phyloP scores from a whole-genome alignment of 2,888 invertebrate species.

The Conomelus anceps region DNA sequence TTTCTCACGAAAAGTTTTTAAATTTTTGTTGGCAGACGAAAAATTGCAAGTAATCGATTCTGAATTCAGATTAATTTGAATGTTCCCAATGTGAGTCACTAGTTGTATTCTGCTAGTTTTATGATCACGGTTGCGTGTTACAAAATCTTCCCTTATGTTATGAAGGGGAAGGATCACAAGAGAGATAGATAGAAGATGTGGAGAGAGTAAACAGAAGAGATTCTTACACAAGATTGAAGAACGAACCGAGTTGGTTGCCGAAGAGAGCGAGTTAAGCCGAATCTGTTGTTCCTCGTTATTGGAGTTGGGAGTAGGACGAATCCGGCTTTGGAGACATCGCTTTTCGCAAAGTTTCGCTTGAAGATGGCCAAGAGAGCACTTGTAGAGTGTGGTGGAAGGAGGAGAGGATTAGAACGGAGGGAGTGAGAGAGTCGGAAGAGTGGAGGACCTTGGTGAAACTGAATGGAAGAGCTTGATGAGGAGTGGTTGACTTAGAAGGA shows the following conservation, averaged over 20 bases:
- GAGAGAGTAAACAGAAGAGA: not conserved
- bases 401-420: not conserved
- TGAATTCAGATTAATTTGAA: too few relatives aligned
- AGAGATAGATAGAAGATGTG: not conserved
- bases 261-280: not conserved
- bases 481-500: not conserved
- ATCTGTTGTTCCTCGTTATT: not conserved
- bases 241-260: not conserved
- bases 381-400: not conserved
- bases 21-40: too few relatives aligned
- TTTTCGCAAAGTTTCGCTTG: not conserved
- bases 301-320: not conserved
- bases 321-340: not conserved
- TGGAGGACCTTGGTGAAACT: not conserved
- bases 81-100: too few relatives aligned
- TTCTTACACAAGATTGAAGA: not conserved
- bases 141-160: too few relatives aligned
- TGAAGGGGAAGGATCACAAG: not conserved
- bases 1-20: too few relatives aligned
- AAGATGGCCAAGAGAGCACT: not conserved
- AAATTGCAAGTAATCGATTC: too few relatives aligned
- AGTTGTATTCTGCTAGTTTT: too few relatives aligned
- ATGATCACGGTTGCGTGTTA: too few relatives aligned
- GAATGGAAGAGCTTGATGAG: not conserved
- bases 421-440: not conserved